Base-by-base conservation (phyloP, 2,888 invertebrate species). In the Taphrorychus bicolor region DNA sequence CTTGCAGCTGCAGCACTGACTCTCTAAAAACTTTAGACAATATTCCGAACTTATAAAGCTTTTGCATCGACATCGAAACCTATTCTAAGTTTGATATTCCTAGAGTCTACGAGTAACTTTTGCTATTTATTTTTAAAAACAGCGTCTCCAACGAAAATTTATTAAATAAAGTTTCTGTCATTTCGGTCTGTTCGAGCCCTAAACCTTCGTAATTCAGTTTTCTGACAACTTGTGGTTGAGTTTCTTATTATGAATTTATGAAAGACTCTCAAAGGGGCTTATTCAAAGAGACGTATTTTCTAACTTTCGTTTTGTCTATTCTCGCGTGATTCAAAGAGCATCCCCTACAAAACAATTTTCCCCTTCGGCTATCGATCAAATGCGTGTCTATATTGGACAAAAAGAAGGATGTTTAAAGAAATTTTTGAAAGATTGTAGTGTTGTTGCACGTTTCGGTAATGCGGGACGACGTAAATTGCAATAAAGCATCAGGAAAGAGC, bases 271-370 rank as follows among this genome's bases (percentile, higher is more conserved):
- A n/a, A n/a, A n/a, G n/a, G n/a, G n/a, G n/a, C n/a, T n/a, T n/a
- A n/a, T n/a, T n/a, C n/a, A n/a, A n/a, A n/a, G n/a, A n/a, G n/a
- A n/a, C n/a, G n/a, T n/a, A n/a, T n/a, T n/a, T n/a, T n/a, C n/a
- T n/a, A n/a, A n/a, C n/a, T n/a, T n/a, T n/a, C n/a, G n/a, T n/a
- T n/a, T n/a, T n/a, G n/a, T n/a, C n/a, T n/a, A n/a, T n/a, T n/a
- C n/a, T n/a, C n/a, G 32, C 11, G 32, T 32, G 32, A 32, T 32
- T 32, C 32, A 32, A 32, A 32, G 11, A 32, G 5, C 32, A 5
- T 11, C 32, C 17, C 45, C 45, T 16, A n/a, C 3, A 18, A 51
- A 51, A 51, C 22, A 51, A 51, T 51, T 51, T 51, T 51, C 51
- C 19, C 4, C 21, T 56, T 11, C 18, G 11, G 11, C 41, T 40